phyloP scores from a whole-genome alignment of 2,797 vertebrate species.

The Chelon auratus region DNA sequence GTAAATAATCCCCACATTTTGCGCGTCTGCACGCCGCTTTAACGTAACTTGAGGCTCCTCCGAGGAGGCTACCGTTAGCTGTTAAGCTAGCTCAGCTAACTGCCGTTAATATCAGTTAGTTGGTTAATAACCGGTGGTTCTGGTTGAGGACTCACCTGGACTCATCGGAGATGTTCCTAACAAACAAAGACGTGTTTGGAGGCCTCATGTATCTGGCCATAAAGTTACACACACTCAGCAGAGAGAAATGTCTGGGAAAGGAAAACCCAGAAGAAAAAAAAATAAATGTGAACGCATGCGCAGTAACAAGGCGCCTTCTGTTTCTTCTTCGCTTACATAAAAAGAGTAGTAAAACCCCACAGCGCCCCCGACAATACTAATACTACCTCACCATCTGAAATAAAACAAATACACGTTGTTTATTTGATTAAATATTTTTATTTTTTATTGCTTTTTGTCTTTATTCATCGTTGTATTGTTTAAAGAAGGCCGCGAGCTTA shows the following conservation, averaged over 20 bases:
- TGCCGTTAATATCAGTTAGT: constrained; percentile 1
- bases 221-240: constrained; percentile 36
- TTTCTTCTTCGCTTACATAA: background rate
- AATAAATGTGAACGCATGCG: constrained; percentile 51
- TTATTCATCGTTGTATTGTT: background rate
- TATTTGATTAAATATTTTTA: background rate
- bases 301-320: constrained; percentile 17
- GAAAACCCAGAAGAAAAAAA: constrained; percentile 6
- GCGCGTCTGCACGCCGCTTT: background rate
- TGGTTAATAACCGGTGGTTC: no score
- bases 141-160: constrained; percentile 88
- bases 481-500: background rate
- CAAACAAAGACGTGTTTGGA: constrained; percentile 94
- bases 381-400: background rate
- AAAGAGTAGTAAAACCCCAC: background rate
- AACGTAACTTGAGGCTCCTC: constrained; percentile 13
- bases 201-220: constrained; percentile 95
- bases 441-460: background rate
- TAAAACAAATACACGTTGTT: background rate
- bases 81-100: constrained; percentile 55
- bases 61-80: constrained; percentile 29
- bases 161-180: constrained; percentile 95
- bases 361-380: constrained; percentile 27
- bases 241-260: constrained; percentile 5
- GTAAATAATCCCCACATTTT: background rate